phyloP scores from a whole-genome alignment of 1,140 invertebrate species.

The Drosophila lacteicornis region DNA sequence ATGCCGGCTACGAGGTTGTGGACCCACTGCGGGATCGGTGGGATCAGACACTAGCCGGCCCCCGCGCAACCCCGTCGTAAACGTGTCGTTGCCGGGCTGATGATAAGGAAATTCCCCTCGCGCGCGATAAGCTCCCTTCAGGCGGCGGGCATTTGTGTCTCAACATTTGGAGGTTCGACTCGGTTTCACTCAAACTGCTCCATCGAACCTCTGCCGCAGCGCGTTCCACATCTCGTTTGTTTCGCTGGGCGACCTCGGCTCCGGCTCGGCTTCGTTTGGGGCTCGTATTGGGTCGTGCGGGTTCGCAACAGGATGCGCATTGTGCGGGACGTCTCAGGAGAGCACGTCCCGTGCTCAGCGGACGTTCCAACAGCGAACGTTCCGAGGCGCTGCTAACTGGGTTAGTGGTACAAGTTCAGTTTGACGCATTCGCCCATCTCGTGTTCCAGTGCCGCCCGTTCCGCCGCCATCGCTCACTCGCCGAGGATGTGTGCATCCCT shows the following conservation, averaged over 20 bases:
- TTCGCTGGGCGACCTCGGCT: constrained; percentile 12
- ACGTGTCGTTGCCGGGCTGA: constrained; percentile 2
- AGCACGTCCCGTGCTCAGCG: constrained; percentile 8
- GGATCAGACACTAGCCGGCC: constrained; percentile 3
- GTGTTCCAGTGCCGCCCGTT: constrained; percentile 53
- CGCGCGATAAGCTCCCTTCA: constrained; percentile 3
- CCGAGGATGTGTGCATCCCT: constrained; percentile 35
- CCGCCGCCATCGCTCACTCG: constrained; percentile 28
- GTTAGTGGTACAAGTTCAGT: constrained; percentile 85
- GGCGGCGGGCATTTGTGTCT: background rate
- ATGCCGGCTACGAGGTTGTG: constrained; percentile 11
- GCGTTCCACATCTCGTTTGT: constrained; percentile 22
- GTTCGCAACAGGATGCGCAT: constrained; percentile 51
- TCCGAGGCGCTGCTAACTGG: constrained; percentile 64
- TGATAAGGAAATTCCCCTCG: constrained; percentile 16
- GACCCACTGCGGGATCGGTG: constrained; percentile 14
- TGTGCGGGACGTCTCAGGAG: constrained; percentile 37
- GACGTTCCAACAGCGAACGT: background rate
- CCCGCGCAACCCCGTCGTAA: background rate
- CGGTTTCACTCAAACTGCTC: constrained; percentile 18
- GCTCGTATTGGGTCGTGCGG: background rate
- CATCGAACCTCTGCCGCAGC: constrained; percentile 30
- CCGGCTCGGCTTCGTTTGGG: background rate
- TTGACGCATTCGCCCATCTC: constrained; percentile 43
- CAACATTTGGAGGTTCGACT: constrained; percentile 16